Evolutionary conservation across 2,113 vertebrate genomes (phyloP), one percentile per base, ranked within the genome.

Genomic region (Thalassarche chlororhynchos): DNA sequence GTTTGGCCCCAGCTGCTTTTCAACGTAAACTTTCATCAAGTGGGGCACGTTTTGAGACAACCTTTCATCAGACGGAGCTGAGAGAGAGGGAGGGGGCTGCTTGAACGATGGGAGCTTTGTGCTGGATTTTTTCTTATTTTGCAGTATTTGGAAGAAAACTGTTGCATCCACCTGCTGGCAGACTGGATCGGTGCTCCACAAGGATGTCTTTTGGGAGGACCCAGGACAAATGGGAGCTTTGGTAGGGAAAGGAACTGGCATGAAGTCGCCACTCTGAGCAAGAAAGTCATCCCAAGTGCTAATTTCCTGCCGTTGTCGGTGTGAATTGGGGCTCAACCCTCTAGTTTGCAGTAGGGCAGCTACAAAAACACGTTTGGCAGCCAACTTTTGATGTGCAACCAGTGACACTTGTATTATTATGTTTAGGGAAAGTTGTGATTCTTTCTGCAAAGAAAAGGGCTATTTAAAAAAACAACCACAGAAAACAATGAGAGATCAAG

Each of bases 21-120:
- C 82, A 84, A 91, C 57, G 92, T 89, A 94, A 92, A n/a, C 81
- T 96, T 95, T 97, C 84, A 95, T 97, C 79, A 89, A 86, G 72
- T 89, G 55, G 66, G 92, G 79, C 46, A 76, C 6, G 44, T 26
- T 91, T 71, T 0, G 3, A 82, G 65, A 42, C 51, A 87, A 28
- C 12, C 17, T 87, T 61, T 36, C 24, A 15, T 61, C 32, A 51
- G 60, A 13, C 52, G 42, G 47, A 85, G 42, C 61, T 38, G 36
- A 32, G 95, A 96, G 94, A 91, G 87, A 61, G 77, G 80, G 69
- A 82, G 49, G 52, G 19, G 51, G 28, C 79, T 46, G 28, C 64
- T 77, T 94, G 90, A 94, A 86, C 34, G 44, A 89, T 90, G 62
- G 82, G 72, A 74, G 32, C n/a, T 82, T 96, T 91, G 91, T 75